A percentile compares a stretch with the other conserved stretches of the same genome.
These are phyloP conservation scores for Samia ricini DNA, from an alignment of 1,140 invertebrate species.

Conservation along the genomic window DNA sequence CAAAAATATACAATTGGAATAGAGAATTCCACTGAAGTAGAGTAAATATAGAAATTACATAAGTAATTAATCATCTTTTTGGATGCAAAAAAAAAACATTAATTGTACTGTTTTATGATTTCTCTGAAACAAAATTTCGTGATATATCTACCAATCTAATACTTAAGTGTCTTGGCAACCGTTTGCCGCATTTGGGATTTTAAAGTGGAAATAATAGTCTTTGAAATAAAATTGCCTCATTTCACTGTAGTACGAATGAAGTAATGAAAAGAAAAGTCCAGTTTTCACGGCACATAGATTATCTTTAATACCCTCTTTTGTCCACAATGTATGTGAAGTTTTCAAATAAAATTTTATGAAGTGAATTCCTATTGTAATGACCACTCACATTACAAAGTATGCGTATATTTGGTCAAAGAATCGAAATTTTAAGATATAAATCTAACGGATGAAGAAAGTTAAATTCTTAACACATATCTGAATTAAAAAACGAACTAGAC, in stretches of 20 bases:
- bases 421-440: too few species aligned
- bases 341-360: constrained; percentile 42
- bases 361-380: constrained; percentile 22
- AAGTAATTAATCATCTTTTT: too few species aligned
- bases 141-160: not conserved
- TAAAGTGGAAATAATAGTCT: constrained; percentile 40
- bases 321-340: constrained; percentile 41
- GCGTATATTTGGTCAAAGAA: not conserved
- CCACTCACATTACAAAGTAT: constrained; percentile 13
- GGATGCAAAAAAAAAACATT: too few species aligned
- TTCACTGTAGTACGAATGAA: constrained; percentile 36
- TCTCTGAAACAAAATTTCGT: not conserved
- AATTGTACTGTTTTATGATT: not conserved
- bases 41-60: too few species aligned
- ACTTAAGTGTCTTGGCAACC: not conserved
- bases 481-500: too few species aligned
- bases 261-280: constrained; percentile 60
- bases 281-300: constrained; percentile 59
- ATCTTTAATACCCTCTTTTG: constrained; percentile 54
- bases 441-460: too few species aligned
- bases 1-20: too few species aligned
- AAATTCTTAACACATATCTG: too few species aligned
- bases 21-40: too few species aligned
- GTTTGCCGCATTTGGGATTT: constrained; percentile 10
- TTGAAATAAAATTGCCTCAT: constrained; percentile 52